A percentile compares a stretch with the other conserved stretches of the same genome.
Conservation (phyloP, 2,113 vertebrate genomes). For the Hippocampus comes region DNA sequence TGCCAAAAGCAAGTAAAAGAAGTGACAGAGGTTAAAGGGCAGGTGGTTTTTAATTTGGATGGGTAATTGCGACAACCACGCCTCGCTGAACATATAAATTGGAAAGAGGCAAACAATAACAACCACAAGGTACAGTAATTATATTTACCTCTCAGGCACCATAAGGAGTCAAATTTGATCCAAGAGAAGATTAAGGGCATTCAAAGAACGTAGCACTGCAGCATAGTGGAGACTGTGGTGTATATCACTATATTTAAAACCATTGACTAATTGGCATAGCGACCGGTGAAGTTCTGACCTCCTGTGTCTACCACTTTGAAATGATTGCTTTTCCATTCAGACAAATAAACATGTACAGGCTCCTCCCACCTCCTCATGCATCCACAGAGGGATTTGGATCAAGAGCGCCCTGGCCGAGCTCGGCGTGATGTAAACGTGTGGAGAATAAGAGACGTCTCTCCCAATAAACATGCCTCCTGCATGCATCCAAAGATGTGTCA, state of each 20-base stretch:
- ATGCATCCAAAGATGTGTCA: conserved; percentile 68
- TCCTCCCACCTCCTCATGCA: conserved; percentile 39
- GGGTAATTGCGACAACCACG: neutral
- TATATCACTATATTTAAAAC: neutral
- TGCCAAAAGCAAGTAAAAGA: no score
- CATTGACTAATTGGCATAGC: neutral
- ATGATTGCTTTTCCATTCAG: conserved; percentile 52
- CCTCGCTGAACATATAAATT: neutral
- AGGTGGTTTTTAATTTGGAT: no score
- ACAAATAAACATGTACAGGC: conserved; percentile 26
- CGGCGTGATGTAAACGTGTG: conserved; percentile 71
- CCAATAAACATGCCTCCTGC: conserved; percentile 65
- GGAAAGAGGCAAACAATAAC: neutral
- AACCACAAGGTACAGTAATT: neutral
- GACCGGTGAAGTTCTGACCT: neutral
- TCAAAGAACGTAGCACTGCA: neutral
- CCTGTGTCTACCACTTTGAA: conserved; percentile 62
- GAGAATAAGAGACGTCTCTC: conserved; percentile 74
- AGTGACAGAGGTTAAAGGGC: no score
- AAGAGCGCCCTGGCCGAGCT: conserved; percentile 64
- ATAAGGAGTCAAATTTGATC: neutral
- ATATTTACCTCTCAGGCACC: neutral
- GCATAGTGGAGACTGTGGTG: neutral
- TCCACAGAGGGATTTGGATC: conserved; percentile 64
- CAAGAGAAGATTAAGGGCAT: neutral